Percentiles rank a stretch among this genome's conserved stretches.
These are phyloP conservation scores for Onychostruthus taczanowskii DNA, from an alignment of 2,113 vertebrate genomes.

Conservation along the genomic window DNA sequence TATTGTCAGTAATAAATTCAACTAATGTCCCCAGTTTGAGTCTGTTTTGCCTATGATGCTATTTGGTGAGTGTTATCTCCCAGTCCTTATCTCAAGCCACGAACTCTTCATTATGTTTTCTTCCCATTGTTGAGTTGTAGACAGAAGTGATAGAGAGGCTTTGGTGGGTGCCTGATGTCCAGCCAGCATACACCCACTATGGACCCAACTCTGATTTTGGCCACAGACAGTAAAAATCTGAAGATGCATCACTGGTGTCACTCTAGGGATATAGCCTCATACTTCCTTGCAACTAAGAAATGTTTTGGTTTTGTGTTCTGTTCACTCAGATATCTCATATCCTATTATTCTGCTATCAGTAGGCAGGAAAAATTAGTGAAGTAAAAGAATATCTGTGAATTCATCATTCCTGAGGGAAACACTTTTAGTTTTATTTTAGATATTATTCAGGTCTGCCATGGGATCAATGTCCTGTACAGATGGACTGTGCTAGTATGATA, in stretches of 20 bases:
- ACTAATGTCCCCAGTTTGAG: accelerated
- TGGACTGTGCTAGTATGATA: not conserved
- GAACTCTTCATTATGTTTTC: not conserved
- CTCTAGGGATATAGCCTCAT: not conserved
- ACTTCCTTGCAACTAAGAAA: not conserved
- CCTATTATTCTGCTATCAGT: not conserved
- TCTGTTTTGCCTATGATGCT: accelerated
- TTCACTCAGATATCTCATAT: not conserved
- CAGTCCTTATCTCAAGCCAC: not conserved
- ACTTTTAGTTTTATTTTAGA: not conserved
- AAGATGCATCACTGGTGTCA: not conserved
- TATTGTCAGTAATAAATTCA: not conserved
- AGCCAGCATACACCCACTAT: not conserved
- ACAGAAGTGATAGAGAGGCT: not conserved
- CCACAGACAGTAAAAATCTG: not conserved
- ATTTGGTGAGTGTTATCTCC: not conserved
- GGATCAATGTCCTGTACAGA: not conserved
- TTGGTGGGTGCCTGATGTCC: not conserved
- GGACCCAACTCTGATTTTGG: not conserved
- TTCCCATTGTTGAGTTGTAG: not conserved
- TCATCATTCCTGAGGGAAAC: not conserved
- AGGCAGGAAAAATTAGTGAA: not conserved
- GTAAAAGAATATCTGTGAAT: not conserved
- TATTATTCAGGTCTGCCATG: not conserved
- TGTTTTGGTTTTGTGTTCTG: not conserved